Conservation (phyloP, 2,797 vertebrate genomes). For the Melopsittacus undulatus region DNA sequence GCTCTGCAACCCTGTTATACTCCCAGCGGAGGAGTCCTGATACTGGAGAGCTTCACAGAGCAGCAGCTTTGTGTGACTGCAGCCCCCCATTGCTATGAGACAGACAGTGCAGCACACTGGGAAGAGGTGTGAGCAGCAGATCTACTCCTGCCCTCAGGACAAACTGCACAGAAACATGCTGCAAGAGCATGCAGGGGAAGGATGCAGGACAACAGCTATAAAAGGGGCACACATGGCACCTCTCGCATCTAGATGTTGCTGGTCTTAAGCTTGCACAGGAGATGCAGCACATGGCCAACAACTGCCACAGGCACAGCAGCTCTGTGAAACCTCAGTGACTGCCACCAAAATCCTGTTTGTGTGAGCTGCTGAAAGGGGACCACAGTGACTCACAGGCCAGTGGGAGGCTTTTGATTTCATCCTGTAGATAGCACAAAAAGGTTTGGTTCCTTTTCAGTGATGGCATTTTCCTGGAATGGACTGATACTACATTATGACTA, state of each 20-base stretch:
- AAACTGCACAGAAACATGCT: background rate
- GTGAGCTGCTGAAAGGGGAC: background rate
- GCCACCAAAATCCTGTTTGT: background rate
- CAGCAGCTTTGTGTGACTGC: background rate
- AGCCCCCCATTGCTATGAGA: rapidly evolving
- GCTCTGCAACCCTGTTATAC: rapidly evolving
- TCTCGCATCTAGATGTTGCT: background rate
- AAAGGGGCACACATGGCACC: rapidly evolving
- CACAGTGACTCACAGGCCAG: background rate
- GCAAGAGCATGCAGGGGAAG: rapidly evolving
- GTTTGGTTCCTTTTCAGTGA: background rate
- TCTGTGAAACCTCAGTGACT: background rate
- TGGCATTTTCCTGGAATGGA: background rate
- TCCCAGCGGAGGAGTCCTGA: rapidly evolving
- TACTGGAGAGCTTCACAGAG: background rate
- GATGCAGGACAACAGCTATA: rapidly evolving
- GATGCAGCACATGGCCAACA: background rate
- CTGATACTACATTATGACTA: background rate
- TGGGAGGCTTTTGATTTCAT: background rate
- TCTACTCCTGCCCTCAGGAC: background rate
- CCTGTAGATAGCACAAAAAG: background rate
- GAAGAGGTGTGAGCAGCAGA: background rate
- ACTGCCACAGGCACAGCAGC: background rate
- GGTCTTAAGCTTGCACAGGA: background rate
- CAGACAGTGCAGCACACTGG: rapidly evolving